These are phyloP conservation scores for Echeneis naucrates DNA, from an alignment of 2,797 vertebrate species.

Conservation along the genomic window DNA sequence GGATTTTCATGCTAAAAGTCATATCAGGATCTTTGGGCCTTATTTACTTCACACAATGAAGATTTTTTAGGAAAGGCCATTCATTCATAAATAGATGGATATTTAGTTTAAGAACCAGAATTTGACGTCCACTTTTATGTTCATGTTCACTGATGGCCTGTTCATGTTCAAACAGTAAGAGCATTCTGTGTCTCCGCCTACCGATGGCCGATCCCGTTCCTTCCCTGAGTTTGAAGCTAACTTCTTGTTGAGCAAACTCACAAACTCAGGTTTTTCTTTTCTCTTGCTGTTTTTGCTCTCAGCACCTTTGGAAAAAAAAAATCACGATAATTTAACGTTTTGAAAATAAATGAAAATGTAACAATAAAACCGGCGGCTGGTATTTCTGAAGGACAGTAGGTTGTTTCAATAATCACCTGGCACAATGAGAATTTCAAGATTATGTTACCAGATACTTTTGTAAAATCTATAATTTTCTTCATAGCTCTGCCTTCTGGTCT, in stretches of 20 bases:
- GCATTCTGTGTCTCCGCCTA: no score
- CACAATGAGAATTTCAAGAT: conserved; percentile 6
- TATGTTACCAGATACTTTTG: conserved; percentile 23
- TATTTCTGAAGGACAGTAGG: conserved; percentile 1
- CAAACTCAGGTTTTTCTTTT: conserved; percentile 10
- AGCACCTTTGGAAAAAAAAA: conserved; percentile 6
- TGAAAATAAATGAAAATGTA: not conserved
- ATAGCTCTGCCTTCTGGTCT: conserved; percentile 32
- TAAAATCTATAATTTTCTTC: conserved; percentile 33
- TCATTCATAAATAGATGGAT: no score
- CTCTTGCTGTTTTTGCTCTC: not conserved
- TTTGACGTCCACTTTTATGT: no score
- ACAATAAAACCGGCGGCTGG: not conserved
- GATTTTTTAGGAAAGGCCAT: not conserved
- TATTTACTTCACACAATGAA: not conserved
- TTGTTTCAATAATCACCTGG: conserved; percentile 12
- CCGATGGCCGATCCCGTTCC: not conserved
- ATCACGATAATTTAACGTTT: not conserved
- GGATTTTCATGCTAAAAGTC: no score
- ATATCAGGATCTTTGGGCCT: not conserved
- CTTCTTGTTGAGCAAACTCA: conserved; percentile 5
- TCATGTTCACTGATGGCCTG: no score
- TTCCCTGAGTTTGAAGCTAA: not conserved
- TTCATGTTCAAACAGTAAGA: no score
- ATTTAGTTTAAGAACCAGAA: no score